Base-by-base conservation (phyloP, 64 coral and sea anemone genomes). In the Dendronephthya gigantea region DNA sequence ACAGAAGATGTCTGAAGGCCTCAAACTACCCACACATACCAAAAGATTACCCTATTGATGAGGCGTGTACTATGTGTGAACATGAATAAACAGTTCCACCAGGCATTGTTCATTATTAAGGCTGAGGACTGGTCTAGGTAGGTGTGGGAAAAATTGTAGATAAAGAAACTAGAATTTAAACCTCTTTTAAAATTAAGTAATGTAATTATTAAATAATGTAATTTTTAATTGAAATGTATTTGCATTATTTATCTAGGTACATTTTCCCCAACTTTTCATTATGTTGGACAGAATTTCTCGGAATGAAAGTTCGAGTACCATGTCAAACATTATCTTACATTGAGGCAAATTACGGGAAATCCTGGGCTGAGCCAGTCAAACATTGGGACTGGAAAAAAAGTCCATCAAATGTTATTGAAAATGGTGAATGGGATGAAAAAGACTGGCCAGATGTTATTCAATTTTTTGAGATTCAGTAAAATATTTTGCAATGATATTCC, bases 361-460 rank as follows among this genome's bases (percentile, higher is more conserved):
- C 68, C 43, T 98, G 95, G 95, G 69, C 91, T 25, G 62, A 65
- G 15, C 92, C 95, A 34, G 88, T 98, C 69, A 98, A 93, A 48
- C 86, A 85, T n/a, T 98, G 95, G 95, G 90, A 98, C 85, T 98
- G 95, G 95, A 98, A 98, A 48, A 85, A 84, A 87, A 98, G 95
- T 45, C 95, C 95, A 17, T 90, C 95, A 12, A 98, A 98, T 85
- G 95, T 98, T 3, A 82, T 82, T 49, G 88, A 93, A 39, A 98
- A 98, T 40, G 95, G 95, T 30, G 83, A 39, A 32, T 98, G 95
- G 95, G 90, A 93, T 55, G 84, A 93, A 65, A 90, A 89, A 12
- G 95, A 98, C 40, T 93, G 92, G 95, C 75, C 32, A 19, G 87
- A 98, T 68, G 95, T 98, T 36, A 92, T 98, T 72, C 95, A 98